phyloP scores from a whole-genome alignment of 1,140 invertebrate genomes.

The Olivierus martensii region DNA sequence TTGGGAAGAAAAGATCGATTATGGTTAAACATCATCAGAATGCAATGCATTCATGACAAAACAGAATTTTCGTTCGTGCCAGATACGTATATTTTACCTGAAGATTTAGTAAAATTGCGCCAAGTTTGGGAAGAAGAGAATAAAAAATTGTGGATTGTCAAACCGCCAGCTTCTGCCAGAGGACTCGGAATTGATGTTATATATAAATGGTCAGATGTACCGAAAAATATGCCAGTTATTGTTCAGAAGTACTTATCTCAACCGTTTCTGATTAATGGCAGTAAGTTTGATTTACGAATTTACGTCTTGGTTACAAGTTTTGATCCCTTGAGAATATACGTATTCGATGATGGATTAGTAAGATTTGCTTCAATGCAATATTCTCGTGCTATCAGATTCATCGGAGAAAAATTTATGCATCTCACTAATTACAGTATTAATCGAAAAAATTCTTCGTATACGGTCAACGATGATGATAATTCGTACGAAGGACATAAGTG shows the following conservation, averaged over 20 bases:
- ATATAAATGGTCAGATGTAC: conserved; percentile 80
- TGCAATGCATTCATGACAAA: conserved; percentile 56
- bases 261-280: conserved; percentile 78
- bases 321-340: conserved; percentile 74
- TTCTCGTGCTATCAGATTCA: conserved; percentile 55
- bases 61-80: conserved; percentile 75
- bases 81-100: conserved; percentile 78
- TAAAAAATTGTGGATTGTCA: conserved; percentile 44
- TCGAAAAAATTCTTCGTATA: conserved; percentile 72
- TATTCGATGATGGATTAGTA: conserved; percentile 89
- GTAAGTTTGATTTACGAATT: conserved; percentile 86
- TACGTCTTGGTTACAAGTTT: conserved; percentile 92
- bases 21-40: conserved; percentile 60
- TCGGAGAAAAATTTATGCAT: conserved; percentile 88
- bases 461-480: conserved; percentile 65
- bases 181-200: conserved; percentile 91
- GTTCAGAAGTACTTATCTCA: conserved; percentile 51
- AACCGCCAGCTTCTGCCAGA: conserved; percentile 81
- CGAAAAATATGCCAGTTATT: conserved; percentile 46
- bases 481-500: conserved; percentile 80
- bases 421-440: conserved; percentile 97
- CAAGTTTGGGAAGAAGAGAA: conserved; percentile 55
- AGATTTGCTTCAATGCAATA: conserved; percentile 75
- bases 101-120: conserved; percentile 64
- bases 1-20: conserved; percentile 89